Conservation (phyloP, 2,797 vertebrate species). For the Crocidura indochinensis region DNA sequence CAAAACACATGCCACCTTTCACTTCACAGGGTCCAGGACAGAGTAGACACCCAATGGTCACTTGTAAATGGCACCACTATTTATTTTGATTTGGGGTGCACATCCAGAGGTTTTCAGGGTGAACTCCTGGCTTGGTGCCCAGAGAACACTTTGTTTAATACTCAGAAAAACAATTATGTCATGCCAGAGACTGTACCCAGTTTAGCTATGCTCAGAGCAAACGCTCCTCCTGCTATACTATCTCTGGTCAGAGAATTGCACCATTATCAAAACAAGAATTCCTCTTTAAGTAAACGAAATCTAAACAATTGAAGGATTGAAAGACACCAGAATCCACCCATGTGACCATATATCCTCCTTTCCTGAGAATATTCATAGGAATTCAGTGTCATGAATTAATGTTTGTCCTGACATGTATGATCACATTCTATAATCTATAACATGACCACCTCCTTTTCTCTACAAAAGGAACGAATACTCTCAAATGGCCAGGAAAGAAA, state of each 20-base stretch:
- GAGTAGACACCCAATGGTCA: constrained; percentile 6
- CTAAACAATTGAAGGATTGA: constrained; percentile 38
- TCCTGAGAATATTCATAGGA: constrained; percentile 3
- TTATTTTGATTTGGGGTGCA: no score
- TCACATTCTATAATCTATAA: constrained; percentile 14
- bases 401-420: constrained; percentile 21
- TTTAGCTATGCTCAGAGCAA: no score
- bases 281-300: constrained; percentile 22
- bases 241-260: no score
- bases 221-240: no score
- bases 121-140: no score
- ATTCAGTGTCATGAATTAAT: not conserved
- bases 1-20: constrained; percentile 29
- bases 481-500: constrained; percentile 2
- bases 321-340: constrained; percentile 20
- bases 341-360: not conserved
- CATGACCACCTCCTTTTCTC: not conserved
- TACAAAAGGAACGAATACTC: not conserved
- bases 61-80: constrained; percentile 25
- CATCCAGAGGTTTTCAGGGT: no score
- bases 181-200: no score
- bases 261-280: constrained; percentile 33
- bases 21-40: not conserved
- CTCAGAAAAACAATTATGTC: no score
- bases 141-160: no score